phyloP scores from a whole-genome alignment of 2,113 vertebrate species.

The Puffinus mauretanicus region DNA sequence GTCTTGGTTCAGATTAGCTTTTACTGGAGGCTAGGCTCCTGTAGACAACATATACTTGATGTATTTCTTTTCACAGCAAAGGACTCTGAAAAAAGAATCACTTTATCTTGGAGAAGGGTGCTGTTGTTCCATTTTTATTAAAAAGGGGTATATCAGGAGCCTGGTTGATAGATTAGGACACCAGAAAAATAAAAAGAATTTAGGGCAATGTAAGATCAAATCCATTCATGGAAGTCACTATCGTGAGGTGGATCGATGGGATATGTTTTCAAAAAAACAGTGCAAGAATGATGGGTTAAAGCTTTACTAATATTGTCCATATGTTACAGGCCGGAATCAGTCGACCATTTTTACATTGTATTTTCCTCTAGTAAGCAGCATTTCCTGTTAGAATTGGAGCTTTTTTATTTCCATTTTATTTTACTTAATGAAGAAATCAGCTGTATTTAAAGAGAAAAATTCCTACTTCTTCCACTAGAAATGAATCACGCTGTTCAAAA shows the following conservation, averaged over 20 bases:
- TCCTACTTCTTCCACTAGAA: neutral
- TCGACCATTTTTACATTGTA: neutral
- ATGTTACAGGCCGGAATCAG: neutral
- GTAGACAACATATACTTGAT: neutral
- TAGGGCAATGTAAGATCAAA: neutral
- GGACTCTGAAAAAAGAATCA: neutral
- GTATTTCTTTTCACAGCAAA: neutral
- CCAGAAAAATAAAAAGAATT: neutral
- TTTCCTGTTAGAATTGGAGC: neutral
- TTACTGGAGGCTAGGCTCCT: neutral
- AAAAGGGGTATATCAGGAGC: neutral
- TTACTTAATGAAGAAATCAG: neutral
- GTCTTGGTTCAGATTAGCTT: neutral
- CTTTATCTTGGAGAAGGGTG: neutral
- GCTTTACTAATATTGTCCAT: neutral
- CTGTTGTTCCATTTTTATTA: neutral
- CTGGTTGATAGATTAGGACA: neutral
- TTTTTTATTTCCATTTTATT: neutral
- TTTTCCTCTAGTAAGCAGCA: neutral
- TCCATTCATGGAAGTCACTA: neutral
- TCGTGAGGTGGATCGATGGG: neutral
- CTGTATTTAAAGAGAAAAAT: neutral
- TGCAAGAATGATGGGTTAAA: neutral
- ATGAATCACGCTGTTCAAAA: neutral
- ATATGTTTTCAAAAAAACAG: neutral